Evolutionary conservation across 2,113 vertebrate species (phyloP), one percentile per base, ranked within the genome.

Genomic region (Potamarius usumacintae): DNA sequence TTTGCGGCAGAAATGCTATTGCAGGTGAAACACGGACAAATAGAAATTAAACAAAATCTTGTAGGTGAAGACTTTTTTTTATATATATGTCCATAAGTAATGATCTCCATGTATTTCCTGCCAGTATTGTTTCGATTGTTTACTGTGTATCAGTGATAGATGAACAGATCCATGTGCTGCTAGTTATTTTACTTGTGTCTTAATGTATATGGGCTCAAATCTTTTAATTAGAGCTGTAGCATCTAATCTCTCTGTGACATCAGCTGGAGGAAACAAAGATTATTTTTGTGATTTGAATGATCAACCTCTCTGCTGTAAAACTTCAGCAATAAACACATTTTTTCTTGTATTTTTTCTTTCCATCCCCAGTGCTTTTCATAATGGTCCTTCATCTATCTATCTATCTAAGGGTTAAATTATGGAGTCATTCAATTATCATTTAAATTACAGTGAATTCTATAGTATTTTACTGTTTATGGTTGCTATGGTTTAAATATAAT

Each of bases 21-120:
- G 87, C 86, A 91, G 89, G 80, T 85, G 71, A 71, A 90, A 92
- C 82, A 78, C 86, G 86, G 88, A 85, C 90, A 86, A 89, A 91
- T 89, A 93, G 93, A 91, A 90, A 90, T 86, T 91, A 93, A 94
- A 93, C 90, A 87, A 91, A 92, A 92, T 94, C 92, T 93, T 91
- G 90, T 95, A 92, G 89, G 90, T 93, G 91, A 91, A 93, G 20
- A 3, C 93, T 93, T 90, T 93, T 83, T 93, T 93, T 89, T 93
- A 92, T 4, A 9, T 58, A 87, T 52, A 20, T 63, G 65, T 90
- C 91, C 89, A 90, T 82, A 78, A 89, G 52, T 90, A 92, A 83
- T 90, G 71, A 89, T 52, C 87, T 91, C 88, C 87, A 83, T 91
- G 72, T 90, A 78, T 88, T 91, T 90, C 88, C 86, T 85, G 86